Evolutionary conservation across 2,888 invertebrate genomes (phyloP), one percentile per base, ranked within the genome.

Genomic region (Cacoxenus indagator): DNA sequence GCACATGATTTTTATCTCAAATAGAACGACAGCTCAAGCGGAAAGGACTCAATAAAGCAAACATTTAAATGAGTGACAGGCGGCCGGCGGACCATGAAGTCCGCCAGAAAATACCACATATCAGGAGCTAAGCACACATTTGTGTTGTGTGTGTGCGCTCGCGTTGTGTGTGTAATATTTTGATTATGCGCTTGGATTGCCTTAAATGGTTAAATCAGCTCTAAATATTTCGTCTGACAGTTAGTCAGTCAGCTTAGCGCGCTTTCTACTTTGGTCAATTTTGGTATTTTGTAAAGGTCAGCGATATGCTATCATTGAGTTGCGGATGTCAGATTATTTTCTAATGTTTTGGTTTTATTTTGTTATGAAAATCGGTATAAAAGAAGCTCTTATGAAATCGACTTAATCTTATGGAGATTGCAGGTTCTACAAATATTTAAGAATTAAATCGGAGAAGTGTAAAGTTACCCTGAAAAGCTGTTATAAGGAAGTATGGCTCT

Each of bases 1-100:
- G 80, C 82, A 82, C 84, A 83, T 80, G 83, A 83, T 83, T 76
- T 77, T 78, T 84, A 84, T 84, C 83, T 84, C 73, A 81, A 84
- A 82, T 81, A 71, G 78, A 76, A 78, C 70, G 74, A 67, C 74
- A 74, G 73, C 37, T 70, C 64, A 70, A 71, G 67, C 69, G 72
- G 64, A 62, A 74, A 70, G 69, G 66, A 61, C 65, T 54, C 67
- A 68, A 67, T 51, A 31, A 31, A 54, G 9, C 19, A 54, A 22
- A 54, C 51, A 54, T 5, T n/a, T n/a, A n/a, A 24, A 54, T 17
- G 11, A 4, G 24, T 19, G 22, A n/a, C 26, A 14, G 8, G n/a
- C 26, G 55, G n/a, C 9, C 6, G 14, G 11, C n/a, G 55, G 55
- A 24, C 3, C n/a, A 27, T 26, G 5, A n/a, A 43, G 45, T 43